phyloP scores from a whole-genome alignment of 2,888 invertebrate species.

The Chalcosyrphus nemorum region DNA sequence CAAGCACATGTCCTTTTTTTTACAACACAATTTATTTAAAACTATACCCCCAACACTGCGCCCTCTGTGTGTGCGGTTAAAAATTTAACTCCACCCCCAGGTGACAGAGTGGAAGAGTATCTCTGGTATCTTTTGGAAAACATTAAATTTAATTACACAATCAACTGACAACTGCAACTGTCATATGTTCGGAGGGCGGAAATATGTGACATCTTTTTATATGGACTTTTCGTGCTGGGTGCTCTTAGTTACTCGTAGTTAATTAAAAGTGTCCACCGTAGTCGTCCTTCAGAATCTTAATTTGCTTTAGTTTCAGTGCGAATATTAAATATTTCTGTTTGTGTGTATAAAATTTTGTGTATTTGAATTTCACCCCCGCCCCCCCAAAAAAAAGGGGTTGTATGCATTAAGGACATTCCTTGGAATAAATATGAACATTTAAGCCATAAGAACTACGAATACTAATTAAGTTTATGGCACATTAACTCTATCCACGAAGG shows the following conservation, averaged over 20 bases:
- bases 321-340: constrained; percentile 26
- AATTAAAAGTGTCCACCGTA: constrained; percentile 57
- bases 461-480: constrained; percentile 54
- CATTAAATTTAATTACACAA: constrained; percentile 63
- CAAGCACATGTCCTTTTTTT: not conserved
- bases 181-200: constrained; percentile 19
- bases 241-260: constrained; percentile 37
- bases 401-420: constrained; percentile 17
- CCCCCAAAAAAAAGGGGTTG: not conserved
- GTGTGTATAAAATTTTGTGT: not conserved
- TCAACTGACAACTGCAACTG: constrained; percentile 65
- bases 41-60: no score
- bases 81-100: constrained; percentile 8
- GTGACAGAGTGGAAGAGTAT: not conserved
- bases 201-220: constrained; percentile 20
- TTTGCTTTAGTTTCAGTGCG: constrained; percentile 15
- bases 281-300: constrained; percentile 36
- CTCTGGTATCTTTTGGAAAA: constrained; percentile 19
- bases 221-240: constrained; percentile 38
- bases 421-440: constrained; percentile 25
- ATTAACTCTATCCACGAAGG: constrained; percentile 30
- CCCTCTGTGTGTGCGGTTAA: constrained; percentile 4
- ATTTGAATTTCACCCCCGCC: constrained; percentile 18
- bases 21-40: not conserved
- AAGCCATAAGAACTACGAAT: constrained; percentile 29